Evolutionary conservation across 2,797 vertebrate genomes (phyloP).

Genomic region (Synaphobranchus kaupii): DNA sequence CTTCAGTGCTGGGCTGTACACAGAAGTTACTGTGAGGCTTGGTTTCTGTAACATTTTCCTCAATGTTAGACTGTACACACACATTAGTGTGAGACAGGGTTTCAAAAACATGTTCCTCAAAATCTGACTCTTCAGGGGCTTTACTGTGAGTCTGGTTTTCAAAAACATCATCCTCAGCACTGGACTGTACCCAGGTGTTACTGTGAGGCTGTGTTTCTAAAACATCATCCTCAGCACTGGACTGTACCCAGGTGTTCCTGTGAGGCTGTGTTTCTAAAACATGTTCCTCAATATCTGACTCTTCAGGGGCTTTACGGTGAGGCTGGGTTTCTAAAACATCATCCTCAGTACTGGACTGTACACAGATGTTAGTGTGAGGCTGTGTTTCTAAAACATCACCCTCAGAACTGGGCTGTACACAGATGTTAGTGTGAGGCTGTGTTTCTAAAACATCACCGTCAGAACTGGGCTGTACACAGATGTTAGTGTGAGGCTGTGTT

Average conservation of each 20-base stretch:
- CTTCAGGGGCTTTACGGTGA: background rate
- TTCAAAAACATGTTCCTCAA: conserved; percentile 22
- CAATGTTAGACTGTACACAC: background rate
- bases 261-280: conserved; percentile 19
- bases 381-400: background rate
- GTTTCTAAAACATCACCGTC: background rate
- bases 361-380: background rate
- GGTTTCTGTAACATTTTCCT: background rate
- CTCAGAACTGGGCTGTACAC: background rate
- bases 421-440: background rate
- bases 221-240: background rate
- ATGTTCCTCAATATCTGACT: background rate
- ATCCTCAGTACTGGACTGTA: background rate
- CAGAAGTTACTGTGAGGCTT: background rate
- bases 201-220: background rate
- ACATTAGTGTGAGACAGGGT: background rate
- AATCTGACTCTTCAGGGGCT: background rate
- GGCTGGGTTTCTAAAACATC: background rate
- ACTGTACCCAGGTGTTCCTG: background rate
- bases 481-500: background rate
- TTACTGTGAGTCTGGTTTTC: background rate
- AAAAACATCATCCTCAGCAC: background rate
- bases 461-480: background rate
- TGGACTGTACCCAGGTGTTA: background rate
- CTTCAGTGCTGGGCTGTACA: background rate